phyloP scores from a whole-genome alignment of 2,888 invertebrate species.

The Crepidodera aurea region DNA sequence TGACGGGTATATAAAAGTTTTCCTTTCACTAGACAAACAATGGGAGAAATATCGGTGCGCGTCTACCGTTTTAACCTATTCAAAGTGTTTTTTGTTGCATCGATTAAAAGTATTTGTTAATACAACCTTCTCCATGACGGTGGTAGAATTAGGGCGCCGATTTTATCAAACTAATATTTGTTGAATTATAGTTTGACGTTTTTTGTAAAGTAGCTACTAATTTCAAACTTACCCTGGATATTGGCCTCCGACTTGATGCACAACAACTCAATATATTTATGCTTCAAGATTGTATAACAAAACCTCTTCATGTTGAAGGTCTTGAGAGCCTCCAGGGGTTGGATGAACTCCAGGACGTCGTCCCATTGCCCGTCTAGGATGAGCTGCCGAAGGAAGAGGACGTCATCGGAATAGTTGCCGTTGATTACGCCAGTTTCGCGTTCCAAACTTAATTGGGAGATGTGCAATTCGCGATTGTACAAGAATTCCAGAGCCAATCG shows the following conservation, averaged over 20 bases:
- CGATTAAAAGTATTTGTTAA: too few species aligned
- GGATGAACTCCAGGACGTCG: constrained; percentile 94
- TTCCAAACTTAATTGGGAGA: constrained; percentile 88
- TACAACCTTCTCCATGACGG: too few species aligned
- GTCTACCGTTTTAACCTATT: too few species aligned
- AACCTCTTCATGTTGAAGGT: constrained; percentile 86
- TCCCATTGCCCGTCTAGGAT: constrained; percentile 99
- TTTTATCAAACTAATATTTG: too few species aligned
- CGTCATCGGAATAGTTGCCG: constrained; percentile 92
- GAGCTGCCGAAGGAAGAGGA: constrained; percentile 90
- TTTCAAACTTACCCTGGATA: constrained; percentile 63
- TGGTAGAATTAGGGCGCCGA: too few species aligned
- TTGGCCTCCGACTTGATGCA: constrained; percentile 95
- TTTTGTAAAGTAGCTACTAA: too few species aligned
- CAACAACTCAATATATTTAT: constrained; percentile 92
- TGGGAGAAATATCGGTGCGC: background rate
- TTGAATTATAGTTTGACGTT: too few species aligned
- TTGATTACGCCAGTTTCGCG: constrained; percentile 95
- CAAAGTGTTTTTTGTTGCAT: too few species aligned
- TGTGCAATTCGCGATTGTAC: constrained; percentile 89
- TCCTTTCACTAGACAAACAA: background rate
- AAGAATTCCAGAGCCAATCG: constrained; percentile 86
- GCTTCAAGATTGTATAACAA: constrained; percentile 86
- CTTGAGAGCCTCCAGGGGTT: constrained; percentile 85
- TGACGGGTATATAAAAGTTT: background rate